These are phyloP conservation scores for Pseudococcus jackbeardsleyi DNA, from an alignment of 2,888 invertebrate genomes.

Conservation along the genomic window DNA sequence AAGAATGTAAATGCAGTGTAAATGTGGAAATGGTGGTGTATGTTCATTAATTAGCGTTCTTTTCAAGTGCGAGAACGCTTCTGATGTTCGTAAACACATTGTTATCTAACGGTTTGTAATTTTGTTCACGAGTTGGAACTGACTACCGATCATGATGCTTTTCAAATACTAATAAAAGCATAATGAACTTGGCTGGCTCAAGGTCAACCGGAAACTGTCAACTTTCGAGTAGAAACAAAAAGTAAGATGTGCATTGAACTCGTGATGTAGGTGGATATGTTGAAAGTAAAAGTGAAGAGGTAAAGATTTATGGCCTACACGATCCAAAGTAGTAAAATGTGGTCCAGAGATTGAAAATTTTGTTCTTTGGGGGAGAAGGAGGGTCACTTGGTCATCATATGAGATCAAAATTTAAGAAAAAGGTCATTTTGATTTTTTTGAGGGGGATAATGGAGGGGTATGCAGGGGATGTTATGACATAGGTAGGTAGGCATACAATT, in stretches of 20 bases:
- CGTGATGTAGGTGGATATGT: not conserved
- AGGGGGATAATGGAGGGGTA: too few relatives aligned
- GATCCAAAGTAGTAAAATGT: too few relatives aligned
- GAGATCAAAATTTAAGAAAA: too few relatives aligned
- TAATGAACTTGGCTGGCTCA: not conserved
- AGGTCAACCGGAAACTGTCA: constrained; percentile 12
- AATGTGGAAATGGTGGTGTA: constrained; percentile 19
- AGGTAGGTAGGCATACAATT: too few relatives aligned
- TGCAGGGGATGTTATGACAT: too few relatives aligned
- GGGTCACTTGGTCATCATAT: too few relatives aligned
- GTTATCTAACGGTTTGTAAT: constrained; percentile 1
- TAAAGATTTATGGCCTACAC: too few relatives aligned
- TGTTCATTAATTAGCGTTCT: constrained; percentile 23
- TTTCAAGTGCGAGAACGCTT: constrained; percentile 36
- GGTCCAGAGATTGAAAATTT: too few relatives aligned
- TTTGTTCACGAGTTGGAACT: constrained; percentile 20
- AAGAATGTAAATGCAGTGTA: constrained; percentile 2
- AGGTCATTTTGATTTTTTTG: too few relatives aligned
- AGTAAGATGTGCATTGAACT: not conserved
- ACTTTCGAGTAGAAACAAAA: not conserved
- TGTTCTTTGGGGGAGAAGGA: too few relatives aligned
- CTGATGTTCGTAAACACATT: not conserved
- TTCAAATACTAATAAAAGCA: not conserved
- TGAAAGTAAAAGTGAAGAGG: not conserved
- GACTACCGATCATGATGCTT: not conserved